Evolutionary conservation across 53 echinoderm and acorn worm genomes (phyloP), one percentile per base, ranked within the genome.

Genomic region (Temnopleurus reevesii): DNA sequence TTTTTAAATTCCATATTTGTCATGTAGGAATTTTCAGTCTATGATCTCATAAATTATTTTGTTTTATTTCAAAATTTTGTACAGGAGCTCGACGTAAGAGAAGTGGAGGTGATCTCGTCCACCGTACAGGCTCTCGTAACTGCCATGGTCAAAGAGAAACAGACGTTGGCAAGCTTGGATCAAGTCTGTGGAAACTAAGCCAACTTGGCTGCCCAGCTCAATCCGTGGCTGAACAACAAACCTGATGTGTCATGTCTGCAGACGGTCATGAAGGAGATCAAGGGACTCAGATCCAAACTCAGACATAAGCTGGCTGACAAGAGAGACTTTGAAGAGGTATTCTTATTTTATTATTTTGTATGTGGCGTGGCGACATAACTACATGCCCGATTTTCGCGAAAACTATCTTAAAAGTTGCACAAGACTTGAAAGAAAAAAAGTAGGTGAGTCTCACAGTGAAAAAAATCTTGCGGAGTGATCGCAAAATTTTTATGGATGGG

Each of bases 291-390:
- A 46, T 94, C 94, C 23, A 91, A 77, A 53, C 96, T 96, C 1
- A 51, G 96, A 9, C 94, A 96, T 76, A 91, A 91, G 76, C 58
- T 96, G 57, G 96, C 94, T 29, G 94, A 94, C 56, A 80, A 91
- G 23, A 89, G 89, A 35, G 96, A 96, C 91, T 46, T 94, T 56
- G 94, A 96, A 76, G 96, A 96, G 94, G 96, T 96, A 19, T 18
- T n/a, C 2, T n/a, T n/a, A n/a, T n/a, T n/a, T n/a, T n/a, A n/a
- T n/a, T n/a, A n/a, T n/a, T n/a, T n/a, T n/a, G n/a, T n/a, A n/a
- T n/a, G n/a, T n/a, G n/a, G n/a, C n/a, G n/a, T n/a, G n/a, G n/a
- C n/a, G n/a, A n/a, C n/a, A n/a, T n/a, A n/a, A n/a, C n/a, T n/a
- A n/a, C n/a, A n/a, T n/a, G n/a, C n/a, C n/a, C n/a, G n/a, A n/a